Percentiles rank a stretch among this genome's conserved stretches.
phyloP scores from a whole-genome alignment of 2,113 vertebrate species.

The Hipposideros armiger region DNA sequence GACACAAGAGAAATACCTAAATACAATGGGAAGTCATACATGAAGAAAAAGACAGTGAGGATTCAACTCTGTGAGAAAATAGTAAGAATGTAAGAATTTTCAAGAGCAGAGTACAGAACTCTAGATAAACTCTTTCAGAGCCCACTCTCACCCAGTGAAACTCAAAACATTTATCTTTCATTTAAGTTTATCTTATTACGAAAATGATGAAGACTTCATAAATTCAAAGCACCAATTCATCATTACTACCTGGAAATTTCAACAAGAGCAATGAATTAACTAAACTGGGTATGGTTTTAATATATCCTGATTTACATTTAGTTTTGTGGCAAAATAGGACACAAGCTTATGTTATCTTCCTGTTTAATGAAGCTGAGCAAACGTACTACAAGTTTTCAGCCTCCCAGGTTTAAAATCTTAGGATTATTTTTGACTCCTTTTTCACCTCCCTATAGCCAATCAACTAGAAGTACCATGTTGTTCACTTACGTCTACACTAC shows the following conservation, averaged over 20 bases:
- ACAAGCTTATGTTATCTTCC: neutral
- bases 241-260: slow-evolving; percentile 15
- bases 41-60: neutral
- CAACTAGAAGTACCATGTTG: neutral
- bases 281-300: neutral
- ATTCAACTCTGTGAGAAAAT: neutral
- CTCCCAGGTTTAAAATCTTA: neutral
- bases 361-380: neutral
- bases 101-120: slow-evolving; percentile 27
- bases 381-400: neutral
- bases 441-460: neutral
- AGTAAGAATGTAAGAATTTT: neutral
- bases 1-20: neutral
- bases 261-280: neutral
- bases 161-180: neutral
- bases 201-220: neutral
- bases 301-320: slow-evolving; percentile 31
- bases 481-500: neutral
- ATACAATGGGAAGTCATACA: neutral
- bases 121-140: neutral
- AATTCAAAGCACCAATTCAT: slow-evolving; percentile 34
- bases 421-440: neutral
- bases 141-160: neutral
- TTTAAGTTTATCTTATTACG: neutral
- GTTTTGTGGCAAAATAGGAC: slow-evolving; percentile 11